Conservation (phyloP, 1,140 invertebrate species). For the Octopus sinensis region DNA sequence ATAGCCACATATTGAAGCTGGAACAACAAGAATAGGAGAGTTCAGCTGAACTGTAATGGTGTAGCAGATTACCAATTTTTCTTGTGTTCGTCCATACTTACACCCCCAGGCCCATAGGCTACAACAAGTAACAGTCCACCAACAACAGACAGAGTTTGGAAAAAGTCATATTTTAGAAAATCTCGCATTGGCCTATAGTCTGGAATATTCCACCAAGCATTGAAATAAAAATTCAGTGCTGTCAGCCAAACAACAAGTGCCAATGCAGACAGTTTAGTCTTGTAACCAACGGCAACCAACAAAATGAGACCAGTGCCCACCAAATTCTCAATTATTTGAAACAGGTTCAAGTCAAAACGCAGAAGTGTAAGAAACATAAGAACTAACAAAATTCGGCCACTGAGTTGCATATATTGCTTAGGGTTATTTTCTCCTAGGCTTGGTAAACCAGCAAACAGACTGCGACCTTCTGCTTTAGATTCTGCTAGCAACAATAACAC, state of each 20-base stretch:
- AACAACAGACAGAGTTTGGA: slow-evolving; percentile 97
- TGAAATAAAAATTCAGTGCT: slow-evolving; percentile 92
- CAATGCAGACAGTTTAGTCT: slow-evolving; percentile 96
- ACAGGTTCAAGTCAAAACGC: slow-evolving; percentile 71
- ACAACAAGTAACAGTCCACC: slow-evolving; percentile 99
- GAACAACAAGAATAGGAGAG: no score
- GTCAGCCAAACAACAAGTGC: slow-evolving; percentile 87
- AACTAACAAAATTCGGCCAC: slow-evolving; percentile 90
- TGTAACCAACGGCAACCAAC: slow-evolving; percentile 91
- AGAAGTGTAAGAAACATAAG: slow-evolving; percentile 99
- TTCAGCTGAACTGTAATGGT: no score
- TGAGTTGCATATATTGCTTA: slow-evolving; percentile 93
- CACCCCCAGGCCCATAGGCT: slow-evolving; percentile 88
- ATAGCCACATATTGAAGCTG: no score
- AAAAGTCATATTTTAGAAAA: slow-evolving; percentile 99
- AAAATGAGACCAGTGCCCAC: slow-evolving; percentile 92
- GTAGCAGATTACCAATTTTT: slow-evolving; percentile 82
- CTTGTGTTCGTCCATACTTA: slow-evolving; percentile 99
- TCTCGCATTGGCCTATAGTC: slow-evolving; percentile 92
- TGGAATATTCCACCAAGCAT: slow-evolving; percentile 96
- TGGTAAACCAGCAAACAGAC: slow-evolving; percentile 96
- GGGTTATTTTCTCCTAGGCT: slow-evolving; percentile 94
- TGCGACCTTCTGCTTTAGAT: slow-evolving; percentile 81
- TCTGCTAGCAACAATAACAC: slow-evolving; percentile 92
- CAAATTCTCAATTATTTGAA: slow-evolving; percentile 82